Conservation (phyloP, 2,113 vertebrate species). For the Coturnix japonica region DNA sequence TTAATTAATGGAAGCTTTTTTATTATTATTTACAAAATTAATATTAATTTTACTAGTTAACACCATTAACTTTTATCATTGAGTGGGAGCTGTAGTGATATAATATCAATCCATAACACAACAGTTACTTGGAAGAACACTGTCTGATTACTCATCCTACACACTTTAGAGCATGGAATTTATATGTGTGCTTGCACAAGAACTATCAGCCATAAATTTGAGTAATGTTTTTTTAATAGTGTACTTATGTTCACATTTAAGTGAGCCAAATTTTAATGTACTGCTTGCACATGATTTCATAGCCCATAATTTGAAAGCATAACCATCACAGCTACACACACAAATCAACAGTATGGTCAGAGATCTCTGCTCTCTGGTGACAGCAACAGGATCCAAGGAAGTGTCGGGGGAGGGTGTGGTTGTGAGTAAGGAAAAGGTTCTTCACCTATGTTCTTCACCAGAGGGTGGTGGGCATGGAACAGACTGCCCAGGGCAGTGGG, state of each 20-base stretch:
- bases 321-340: background rate
- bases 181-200: background rate
- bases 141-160: background rate
- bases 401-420: too few relatives aligned
- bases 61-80: background rate
- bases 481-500: too few relatives aligned
- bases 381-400: too few relatives aligned
- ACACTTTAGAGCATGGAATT: background rate
- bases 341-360: background rate
- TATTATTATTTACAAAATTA: background rate
- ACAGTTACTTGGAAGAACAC: background rate
- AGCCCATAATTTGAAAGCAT: background rate
- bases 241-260: background rate
- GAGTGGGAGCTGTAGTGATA: background rate
- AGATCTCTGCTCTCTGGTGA: too few relatives aligned
- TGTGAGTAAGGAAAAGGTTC: too few relatives aligned
- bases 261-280: background rate
- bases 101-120: background rate
- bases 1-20: background rate
- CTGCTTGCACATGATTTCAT: background rate
- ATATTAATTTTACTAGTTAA: background rate
- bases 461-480: too few relatives aligned
- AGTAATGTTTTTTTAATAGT: background rate
- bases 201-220: background rate
- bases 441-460: too few relatives aligned